Conservation (phyloP, 1,140 invertebrate species). For the Pseudobourletiella spinata region DNA sequence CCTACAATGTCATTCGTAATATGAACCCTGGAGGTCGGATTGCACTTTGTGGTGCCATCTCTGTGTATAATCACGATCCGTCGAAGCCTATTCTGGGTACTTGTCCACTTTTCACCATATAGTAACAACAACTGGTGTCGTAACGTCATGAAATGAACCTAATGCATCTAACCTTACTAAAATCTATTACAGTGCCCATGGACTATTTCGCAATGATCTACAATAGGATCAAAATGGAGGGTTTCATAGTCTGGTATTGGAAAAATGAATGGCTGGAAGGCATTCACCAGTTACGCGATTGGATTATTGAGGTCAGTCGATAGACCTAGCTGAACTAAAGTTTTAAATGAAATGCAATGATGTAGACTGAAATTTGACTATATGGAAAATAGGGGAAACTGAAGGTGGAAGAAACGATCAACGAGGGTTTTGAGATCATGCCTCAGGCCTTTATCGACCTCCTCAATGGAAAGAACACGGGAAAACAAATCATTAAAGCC, state of each 20-base stretch:
- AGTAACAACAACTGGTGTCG: neutral
- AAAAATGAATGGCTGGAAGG: conserved; percentile 46
- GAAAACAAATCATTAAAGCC: conserved; percentile 43
- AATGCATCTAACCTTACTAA: too few species aligned
- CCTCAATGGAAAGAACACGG: conserved; percentile 52
- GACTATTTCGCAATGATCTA: conserved; percentile 46
- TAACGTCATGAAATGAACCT: neutral
- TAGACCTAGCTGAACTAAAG: neutral
- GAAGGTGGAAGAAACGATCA: conserved; percentile 51
- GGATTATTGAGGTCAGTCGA: conserved; percentile 48
- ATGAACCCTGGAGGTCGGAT: conserved; percentile 43
- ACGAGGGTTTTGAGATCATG: conserved; percentile 56
- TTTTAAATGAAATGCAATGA: neutral
- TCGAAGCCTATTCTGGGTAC: neutral
- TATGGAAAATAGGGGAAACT: conserved; percentile 47
- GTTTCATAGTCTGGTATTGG: conserved; percentile 49
- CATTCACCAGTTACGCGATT: conserved; percentile 50
- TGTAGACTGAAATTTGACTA: neutral
- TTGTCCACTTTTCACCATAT: neutral
- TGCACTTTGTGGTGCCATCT: conserved; percentile 43
- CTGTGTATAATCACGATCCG: conserved; percentile 7
- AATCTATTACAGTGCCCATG: conserved; percentile 40
- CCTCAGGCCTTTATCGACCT: conserved; percentile 53
- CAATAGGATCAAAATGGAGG: conserved; percentile 52
- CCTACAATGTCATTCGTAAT: conserved; percentile 39